Evolutionary conservation across 1,140 invertebrate genomes (phyloP), one percentile per base, ranked within the genome.

Genomic region (Zaprionus vittiger): DNA sequence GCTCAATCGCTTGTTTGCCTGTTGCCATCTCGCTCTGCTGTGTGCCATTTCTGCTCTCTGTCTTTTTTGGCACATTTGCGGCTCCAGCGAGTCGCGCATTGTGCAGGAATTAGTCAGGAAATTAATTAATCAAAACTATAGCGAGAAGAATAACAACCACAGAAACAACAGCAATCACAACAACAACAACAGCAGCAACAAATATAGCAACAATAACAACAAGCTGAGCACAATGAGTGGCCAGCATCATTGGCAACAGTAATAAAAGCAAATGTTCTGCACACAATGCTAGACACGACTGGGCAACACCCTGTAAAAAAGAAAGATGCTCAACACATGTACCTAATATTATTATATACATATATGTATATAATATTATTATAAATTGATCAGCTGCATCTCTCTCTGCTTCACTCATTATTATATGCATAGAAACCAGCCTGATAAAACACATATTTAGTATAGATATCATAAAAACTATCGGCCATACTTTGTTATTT

Each of bases 121-220:
- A 90, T 90, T 90, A 90, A 90, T 90, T 90, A 90, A 90, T 90
- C 85, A 89, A 89, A 89, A 85, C 85, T 89, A 82, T 82, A 78
- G 85, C 85, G 73, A 69, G 47, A 71, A 52, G 60, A 55, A 64
- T 64, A 77, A 73, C 37, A 81, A 73, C 54, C 59, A 59, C 24
- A 69, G 37, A 52, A 63, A 56, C 22, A 70, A 31, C 57, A 73
- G 57, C 60, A 44, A 22, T 22, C 49, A 41, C 34, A 59, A 54
- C 31, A 72, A 34, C 38, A 64, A 20, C 69, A 72, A 54, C 14
- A 52, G 17, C 38, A 41, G 15, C 38, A 7, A 47, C 41, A 47
- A 47, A 47, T 47, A 54, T 54, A 54, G 60, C 34, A 72, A 64
- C 60, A 68, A 54, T 17, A 73, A 44, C 64, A 73, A 54, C 52